phyloP scores from a whole-genome alignment of 1,140 invertebrate genomes.

The Leptinotarsa texana region DNA sequence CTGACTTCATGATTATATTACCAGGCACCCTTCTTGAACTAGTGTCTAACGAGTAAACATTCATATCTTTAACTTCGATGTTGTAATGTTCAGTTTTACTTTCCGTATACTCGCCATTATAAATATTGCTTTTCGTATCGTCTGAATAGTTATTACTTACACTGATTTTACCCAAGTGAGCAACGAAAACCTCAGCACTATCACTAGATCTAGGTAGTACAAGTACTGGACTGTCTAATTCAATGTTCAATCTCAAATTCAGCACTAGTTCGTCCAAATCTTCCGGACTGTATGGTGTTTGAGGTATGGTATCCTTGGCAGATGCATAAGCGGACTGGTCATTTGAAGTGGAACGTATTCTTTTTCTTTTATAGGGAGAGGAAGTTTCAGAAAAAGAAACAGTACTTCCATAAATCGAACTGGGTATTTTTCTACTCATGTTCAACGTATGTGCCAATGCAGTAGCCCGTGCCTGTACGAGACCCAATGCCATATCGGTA shows the following conservation, averaged over 20 bases:
- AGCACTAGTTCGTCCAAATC: slow-evolving; percentile 53
- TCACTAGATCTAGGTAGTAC: slow-evolving; percentile 77
- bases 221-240: slow-evolving; percentile 88
- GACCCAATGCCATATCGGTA: slow-evolving; percentile 89
- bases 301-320: slow-evolving; percentile 50
- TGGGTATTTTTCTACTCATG: slow-evolving; percentile 61
- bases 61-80: slow-evolving; percentile 82
- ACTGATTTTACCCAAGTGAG: slow-evolving; percentile 90
- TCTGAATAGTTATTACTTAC: slow-evolving; percentile 58
- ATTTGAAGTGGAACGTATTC: slow-evolving; percentile 53
- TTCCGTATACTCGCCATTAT: slow-evolving; percentile 36
- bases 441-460: slow-evolving; percentile 60
- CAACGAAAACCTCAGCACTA: slow-evolving; percentile 84
- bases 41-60: slow-evolving; percentile 78
- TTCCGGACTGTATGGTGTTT: slow-evolving; percentile 55
- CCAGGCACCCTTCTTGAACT: slow-evolving; percentile 49
- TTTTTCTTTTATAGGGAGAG: slow-evolving; percentile 48
- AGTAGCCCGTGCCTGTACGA: slow-evolving; percentile 72
- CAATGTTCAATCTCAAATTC: slow-evolving; percentile 67
- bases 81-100: slow-evolving; percentile 58
- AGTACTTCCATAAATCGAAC: slow-evolving; percentile 52
- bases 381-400: slow-evolving; percentile 49
- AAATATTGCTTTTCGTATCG: slow-evolving; percentile 31
- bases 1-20: slow-evolving; percentile 57
- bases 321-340: slow-evolving; percentile 50